Base-by-base conservation (phyloP, 1,140 invertebrate genomes). In the Ganaspis sp. region DNA sequence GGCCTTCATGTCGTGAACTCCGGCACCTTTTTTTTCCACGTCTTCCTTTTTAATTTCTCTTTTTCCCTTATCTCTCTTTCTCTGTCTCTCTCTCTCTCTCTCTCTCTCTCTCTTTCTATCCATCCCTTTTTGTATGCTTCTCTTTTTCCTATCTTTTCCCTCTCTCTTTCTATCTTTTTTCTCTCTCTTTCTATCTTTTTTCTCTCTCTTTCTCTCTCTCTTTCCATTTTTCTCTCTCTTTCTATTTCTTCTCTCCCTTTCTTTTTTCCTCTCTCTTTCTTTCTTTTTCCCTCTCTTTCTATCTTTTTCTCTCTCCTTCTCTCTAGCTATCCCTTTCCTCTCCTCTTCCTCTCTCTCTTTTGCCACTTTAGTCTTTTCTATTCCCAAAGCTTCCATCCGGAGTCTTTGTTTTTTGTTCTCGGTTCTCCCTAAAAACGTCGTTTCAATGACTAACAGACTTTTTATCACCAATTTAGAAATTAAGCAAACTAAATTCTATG, bases 1-100 rank as follows among this genome's bases (percentile, higher is more conserved):
- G 88, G 80, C 81, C 87, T 87, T 87, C 84, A 83, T 84, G 85
- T 85, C 83, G 83, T 82, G 79, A 86, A 82, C 83, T 83, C 80
- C 53, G 80, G 78, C 79, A 76, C 71, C 74, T 86, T 71, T 73
- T 78, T 70, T 80, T 72, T 72, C 34, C 21, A 29, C 69, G 4
- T 37, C 73, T 53, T 23, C 45, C 76, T 80, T 81, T 72, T 77
- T 79, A 72, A 73, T 80, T 78, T 45, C 26, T 77, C 75, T 81
- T 80, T 38, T 42, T 69, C 74, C 34, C 40, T 15, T 72, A 42
- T 17, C n/a, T 9, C 69, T 69, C 75, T n/a, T n/a, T n/a, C n/a
- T n/a, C n/a, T n/a, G n/a, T n/a, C 53, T 78, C 73, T 71, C 74
- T 42, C 75, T 73, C 37, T 34, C 29, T 34, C 72, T 75, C 75